Evolutionary conservation across 2,888 invertebrate species (phyloP).

Genomic region (Drosophila tripunctata): DNA sequence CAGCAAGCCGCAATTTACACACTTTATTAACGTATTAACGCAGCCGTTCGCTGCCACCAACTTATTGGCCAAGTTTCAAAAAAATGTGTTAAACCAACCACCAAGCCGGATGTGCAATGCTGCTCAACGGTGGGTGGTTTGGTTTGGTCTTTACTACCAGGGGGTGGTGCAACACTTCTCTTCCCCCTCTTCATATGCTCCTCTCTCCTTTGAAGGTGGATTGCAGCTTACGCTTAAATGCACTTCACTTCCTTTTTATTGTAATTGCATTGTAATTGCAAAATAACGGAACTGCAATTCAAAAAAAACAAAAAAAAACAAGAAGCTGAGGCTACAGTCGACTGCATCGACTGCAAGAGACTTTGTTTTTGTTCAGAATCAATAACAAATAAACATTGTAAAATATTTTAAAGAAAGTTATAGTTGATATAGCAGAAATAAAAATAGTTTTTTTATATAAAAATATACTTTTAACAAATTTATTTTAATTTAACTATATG

Average conservation of each 20-base stretch:
- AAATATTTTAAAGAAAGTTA: too few relatives aligned
- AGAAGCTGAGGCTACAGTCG: too few relatives aligned
- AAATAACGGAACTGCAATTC: constrained; percentile 65
- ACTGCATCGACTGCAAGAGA: too few relatives aligned
- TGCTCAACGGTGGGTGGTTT: constrained; percentile 27
- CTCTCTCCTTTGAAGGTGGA: not conserved
- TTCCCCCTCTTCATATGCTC: too few relatives aligned
- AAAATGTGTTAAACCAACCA: constrained; percentile 48
- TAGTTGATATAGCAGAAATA: too few relatives aligned
- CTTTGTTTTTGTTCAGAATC: too few relatives aligned
- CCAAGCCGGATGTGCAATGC: constrained; percentile 57
- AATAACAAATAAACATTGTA: too few relatives aligned
- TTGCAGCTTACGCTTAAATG: constrained; percentile 70
- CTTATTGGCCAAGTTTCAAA: constrained; percentile 56
- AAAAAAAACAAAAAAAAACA: constrained; percentile 20
- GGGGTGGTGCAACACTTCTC: constrained; percentile 1
- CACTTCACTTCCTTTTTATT: constrained; percentile 76
- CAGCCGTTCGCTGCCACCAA: constrained; percentile 52
- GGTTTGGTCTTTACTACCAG: too few relatives aligned
- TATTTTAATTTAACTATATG: too few relatives aligned
- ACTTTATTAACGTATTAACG: constrained; percentile 83
- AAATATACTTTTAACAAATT: too few relatives aligned
- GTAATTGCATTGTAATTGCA: constrained; percentile 80
- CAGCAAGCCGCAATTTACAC: constrained; percentile 79
- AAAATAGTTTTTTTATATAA: too few relatives aligned